Evolutionary conservation across 1,140 invertebrate species (phyloP).

Genomic region (Prorops nasuta): DNA sequence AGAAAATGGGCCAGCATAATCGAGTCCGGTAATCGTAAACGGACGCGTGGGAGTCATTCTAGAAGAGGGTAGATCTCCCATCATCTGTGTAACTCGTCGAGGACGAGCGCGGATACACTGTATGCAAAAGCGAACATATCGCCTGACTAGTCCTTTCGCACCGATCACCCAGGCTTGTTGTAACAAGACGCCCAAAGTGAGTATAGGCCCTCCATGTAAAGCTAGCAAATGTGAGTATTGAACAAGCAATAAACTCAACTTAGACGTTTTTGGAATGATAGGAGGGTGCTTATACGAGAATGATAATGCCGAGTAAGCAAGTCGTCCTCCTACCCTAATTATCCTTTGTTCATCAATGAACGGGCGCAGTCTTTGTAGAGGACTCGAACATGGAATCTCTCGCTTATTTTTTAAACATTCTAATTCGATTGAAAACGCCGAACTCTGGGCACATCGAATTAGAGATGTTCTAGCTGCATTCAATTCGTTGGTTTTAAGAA

Average conservation of each 20-base stretch:
- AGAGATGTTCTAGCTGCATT: no score
- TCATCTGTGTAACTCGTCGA: conserved; percentile 21
- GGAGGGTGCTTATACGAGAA: neutral
- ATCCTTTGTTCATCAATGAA: neutral
- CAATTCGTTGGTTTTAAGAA: no score
- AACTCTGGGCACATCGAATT: no score
- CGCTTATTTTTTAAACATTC: no score
- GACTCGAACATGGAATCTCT: no score
- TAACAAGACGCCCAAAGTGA: conserved; percentile 7
- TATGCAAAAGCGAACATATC: conserved; percentile 22
- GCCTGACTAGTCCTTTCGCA: conserved; percentile 21
- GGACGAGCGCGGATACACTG: conserved; percentile 14
- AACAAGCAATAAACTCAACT: neutral
- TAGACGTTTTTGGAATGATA: neutral
- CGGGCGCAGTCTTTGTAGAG: neutral
- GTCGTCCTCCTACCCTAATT: conserved; percentile 11
- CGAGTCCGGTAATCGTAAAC: conserved; percentile 43
- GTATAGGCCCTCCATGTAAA: conserved; percentile 19
- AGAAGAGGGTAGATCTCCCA: conserved; percentile 40
- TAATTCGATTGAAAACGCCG: no score
- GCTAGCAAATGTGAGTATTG: conserved; percentile 11
- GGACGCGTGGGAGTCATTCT: conserved; percentile 27
- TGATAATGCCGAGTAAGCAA: neutral
- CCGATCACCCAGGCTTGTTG: conserved; percentile 27
- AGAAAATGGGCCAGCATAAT: conserved; percentile 48